phyloP scores from a whole-genome alignment of 2,113 vertebrate species.

The Rafetus swinhoei region DNA sequence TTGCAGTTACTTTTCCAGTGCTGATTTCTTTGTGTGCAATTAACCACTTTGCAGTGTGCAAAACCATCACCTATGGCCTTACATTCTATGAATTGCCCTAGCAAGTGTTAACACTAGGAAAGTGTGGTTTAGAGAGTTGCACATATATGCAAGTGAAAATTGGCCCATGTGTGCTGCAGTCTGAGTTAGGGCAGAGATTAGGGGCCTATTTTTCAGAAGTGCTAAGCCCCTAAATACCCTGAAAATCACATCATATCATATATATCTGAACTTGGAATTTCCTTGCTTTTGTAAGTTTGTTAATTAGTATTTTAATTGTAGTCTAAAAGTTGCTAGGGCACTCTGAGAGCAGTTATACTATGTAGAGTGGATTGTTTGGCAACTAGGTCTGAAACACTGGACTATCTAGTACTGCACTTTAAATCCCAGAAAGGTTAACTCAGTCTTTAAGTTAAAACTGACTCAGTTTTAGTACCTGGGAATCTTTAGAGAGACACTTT shows the following conservation, averaged over 20 bases:
- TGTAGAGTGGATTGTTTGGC: slow-evolving; percentile 60
- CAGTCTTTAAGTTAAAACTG: slow-evolving; percentile 57
- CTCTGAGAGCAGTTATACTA: slow-evolving; percentile 40
- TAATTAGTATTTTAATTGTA: slow-evolving; percentile 47
- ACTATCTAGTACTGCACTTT: slow-evolving; percentile 52
- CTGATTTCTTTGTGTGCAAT: slow-evolving; percentile 52
- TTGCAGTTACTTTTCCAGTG: slow-evolving; percentile 58
- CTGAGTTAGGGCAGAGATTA: not conserved
- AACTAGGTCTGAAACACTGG: slow-evolving; percentile 50
- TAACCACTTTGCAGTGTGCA: slow-evolving; percentile 50
- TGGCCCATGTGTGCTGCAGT: slow-evolving; percentile 27
- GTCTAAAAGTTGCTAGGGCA: slow-evolving; percentile 49
- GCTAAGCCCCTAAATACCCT: not conserved
- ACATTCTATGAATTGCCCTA: slow-evolving; percentile 42
- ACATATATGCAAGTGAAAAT: not conserved
- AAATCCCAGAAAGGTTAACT: slow-evolving; percentile 65
- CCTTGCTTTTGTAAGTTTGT: slow-evolving; percentile 52
- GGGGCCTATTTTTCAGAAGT: not conserved
- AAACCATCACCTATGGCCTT: slow-evolving; percentile 32
- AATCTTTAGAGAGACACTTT: not conserved
- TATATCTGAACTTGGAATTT: slow-evolving; percentile 55
- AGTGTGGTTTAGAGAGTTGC: not conserved
- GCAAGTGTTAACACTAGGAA: slow-evolving; percentile 42
- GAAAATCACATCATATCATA: slow-evolving; percentile 34
- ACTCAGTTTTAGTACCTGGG: slow-evolving; percentile 47